These are phyloP conservation scores for Sesia bembeciformis DNA, from an alignment of 2,888 invertebrate species.

Conservation along the genomic window DNA sequence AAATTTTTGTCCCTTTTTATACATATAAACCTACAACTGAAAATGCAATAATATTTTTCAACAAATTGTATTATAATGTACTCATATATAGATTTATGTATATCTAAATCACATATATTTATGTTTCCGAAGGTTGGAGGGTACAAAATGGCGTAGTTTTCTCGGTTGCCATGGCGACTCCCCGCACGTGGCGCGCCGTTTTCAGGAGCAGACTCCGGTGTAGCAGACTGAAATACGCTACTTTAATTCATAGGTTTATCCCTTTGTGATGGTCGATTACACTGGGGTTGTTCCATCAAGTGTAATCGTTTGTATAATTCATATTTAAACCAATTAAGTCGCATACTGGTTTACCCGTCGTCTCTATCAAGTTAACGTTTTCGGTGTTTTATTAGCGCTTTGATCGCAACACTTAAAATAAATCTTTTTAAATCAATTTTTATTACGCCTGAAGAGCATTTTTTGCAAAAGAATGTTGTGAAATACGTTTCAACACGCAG, in stretches of 20 bases:
- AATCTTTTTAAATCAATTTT: too few species aligned
- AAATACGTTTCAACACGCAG: slow-evolving; percentile 21
- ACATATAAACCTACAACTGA: too few species aligned
- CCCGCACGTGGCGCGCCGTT: slow-evolving; percentile 49
- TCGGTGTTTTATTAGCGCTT: too few species aligned
- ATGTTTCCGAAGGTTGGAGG: slow-evolving; percentile 20
- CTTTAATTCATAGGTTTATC: slow-evolving; percentile 35
- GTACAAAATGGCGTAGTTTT: slow-evolving; percentile 61
- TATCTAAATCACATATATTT: neutral
- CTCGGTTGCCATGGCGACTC: slow-evolving; percentile 62
- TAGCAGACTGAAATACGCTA: slow-evolving; percentile 34
- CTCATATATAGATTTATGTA: too few species aligned
- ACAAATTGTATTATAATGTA: too few species aligned
- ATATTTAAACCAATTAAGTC: slow-evolving; percentile 2
- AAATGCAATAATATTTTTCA: too few species aligned
- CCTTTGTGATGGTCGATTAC: slow-evolving; percentile 35
- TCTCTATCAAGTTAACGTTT: too few species aligned
- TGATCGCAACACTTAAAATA: too few species aligned
- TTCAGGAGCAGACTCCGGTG: slow-evolving; percentile 37
- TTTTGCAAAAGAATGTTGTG: slow-evolving; percentile 15
- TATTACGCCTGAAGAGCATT: too few species aligned
- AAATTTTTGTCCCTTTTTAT: too few species aligned
- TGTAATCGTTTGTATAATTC: slow-evolving; percentile 33
- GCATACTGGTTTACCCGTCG: too few species aligned
- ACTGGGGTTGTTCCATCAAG: slow-evolving; percentile 27